phyloP scores from a whole-genome alignment of 2,113 vertebrate species.

The Hemiscyllium ocellatum region DNA sequence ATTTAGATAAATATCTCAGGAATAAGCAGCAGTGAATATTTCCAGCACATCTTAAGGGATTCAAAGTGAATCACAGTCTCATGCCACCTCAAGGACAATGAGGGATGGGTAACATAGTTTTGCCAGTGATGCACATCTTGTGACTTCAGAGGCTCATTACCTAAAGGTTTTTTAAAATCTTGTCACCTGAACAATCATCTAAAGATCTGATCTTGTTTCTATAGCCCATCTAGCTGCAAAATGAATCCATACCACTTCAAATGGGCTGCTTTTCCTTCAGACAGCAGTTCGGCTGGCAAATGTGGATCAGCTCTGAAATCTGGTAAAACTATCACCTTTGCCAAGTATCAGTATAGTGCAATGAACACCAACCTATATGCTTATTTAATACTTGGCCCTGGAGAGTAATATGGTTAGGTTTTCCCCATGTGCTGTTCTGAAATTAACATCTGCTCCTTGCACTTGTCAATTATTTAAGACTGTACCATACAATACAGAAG shows the following conservation, averaged over 20 bases:
- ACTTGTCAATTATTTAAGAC: neutral
- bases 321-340: neutral
- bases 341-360: too few species aligned
- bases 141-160: neutral
- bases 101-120: neutral
- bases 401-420: neutral
- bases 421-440: neutral
- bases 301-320: neutral
- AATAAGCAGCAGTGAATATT: too few species aligned
- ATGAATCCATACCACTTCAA: neutral
- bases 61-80: neutral
- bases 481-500: too few species aligned
- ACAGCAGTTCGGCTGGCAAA: neutral
- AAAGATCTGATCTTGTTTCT: neutral
- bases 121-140: neutral
- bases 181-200: neutral
- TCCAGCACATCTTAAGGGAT: neutral
- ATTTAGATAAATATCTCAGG: too few species aligned
- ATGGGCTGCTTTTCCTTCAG: neutral
- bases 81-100: too few species aligned
- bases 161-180: too few species aligned
- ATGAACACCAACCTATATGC: neutral
- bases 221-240: neutral
- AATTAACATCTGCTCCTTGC: neutral
- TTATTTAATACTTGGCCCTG: neutral